Percentiles rank a stretch among this genome's conserved stretches.
Conservation (phyloP, 2,797 vertebrate species). For the Microchirus variegatus region DNA sequence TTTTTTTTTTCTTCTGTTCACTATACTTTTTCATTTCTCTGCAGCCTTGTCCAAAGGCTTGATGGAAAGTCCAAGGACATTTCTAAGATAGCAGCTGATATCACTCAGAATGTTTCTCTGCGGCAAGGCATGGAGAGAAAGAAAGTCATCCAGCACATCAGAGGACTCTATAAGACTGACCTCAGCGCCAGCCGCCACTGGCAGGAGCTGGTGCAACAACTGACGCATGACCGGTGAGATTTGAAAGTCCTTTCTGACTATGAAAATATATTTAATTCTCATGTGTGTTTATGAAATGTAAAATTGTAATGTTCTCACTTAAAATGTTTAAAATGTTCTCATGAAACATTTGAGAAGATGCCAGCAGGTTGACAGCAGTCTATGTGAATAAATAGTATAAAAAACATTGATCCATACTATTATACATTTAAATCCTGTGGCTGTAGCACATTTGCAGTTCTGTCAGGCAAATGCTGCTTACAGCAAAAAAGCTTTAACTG, state of each 20-base stretch:
- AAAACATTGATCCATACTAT: too few relatives aligned
- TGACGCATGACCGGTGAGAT: constrained; percentile 93
- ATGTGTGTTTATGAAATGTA: too few relatives aligned
- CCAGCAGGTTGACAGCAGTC: too few relatives aligned
- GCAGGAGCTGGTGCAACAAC: constrained; percentile 96
- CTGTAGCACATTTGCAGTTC: too few relatives aligned
- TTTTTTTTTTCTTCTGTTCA: constrained; percentile 13
- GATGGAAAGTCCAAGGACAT: constrained; percentile 96
- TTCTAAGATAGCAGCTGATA: constrained; percentile 96
- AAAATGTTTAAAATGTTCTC: too few relatives aligned
- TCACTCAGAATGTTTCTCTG: constrained; percentile 97
- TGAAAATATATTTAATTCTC: too few relatives aligned
- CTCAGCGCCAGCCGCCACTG: constrained; percentile 95
- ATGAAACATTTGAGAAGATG: too few relatives aligned
- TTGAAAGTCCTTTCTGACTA: neutral
- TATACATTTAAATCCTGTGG: too few relatives aligned
- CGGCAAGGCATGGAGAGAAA: constrained; percentile 97
- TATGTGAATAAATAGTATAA: too few relatives aligned
- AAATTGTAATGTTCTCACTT: too few relatives aligned
- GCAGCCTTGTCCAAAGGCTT: constrained; percentile 94
- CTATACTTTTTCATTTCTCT: constrained; percentile 13
- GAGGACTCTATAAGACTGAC: constrained; percentile 94
- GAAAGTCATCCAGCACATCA: constrained; percentile 97
- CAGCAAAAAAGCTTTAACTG: too few relatives aligned
- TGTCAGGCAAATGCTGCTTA: too few relatives aligned